These are phyloP conservation scores for Lamprotornis superbus DNA, from an alignment of 2,113 vertebrate species.

Conservation along the genomic window DNA sequence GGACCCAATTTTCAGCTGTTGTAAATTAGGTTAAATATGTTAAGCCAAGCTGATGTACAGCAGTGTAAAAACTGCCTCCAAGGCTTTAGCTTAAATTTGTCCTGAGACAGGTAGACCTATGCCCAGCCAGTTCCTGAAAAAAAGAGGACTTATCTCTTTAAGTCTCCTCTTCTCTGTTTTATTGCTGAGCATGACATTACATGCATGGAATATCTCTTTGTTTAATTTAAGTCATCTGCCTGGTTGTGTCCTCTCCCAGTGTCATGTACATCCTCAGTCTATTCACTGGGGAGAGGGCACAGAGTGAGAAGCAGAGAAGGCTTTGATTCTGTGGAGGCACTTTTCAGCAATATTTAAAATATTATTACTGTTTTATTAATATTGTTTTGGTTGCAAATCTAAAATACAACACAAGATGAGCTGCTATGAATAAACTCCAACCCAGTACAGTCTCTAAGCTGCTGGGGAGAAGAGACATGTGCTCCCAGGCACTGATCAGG, in stretches of 20 bases:
- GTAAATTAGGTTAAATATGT: not conserved
- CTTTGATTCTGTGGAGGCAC: not conserved
- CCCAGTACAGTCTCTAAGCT: not conserved
- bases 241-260: not conserved
- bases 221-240: not conserved
- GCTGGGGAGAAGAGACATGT: fast-evolving
- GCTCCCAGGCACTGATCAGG: fast-evolving
- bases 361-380: not conserved
- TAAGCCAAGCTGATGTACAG: not conserved
- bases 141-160: not conserved
- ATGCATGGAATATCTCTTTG: not conserved
- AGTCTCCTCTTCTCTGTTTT: not conserved
- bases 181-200: not conserved
- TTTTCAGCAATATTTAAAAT: not conserved
- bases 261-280: not conserved
- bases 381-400: not conserved
- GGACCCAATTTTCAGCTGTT: not conserved
- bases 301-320: not conserved
- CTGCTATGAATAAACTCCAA: not conserved
- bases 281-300: not conserved
- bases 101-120: not conserved
- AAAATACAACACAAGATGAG: not conserved
- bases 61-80: not conserved
- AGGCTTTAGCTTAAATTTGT: not conserved
- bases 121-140: not conserved